These are phyloP conservation scores for Deroptyus accipitrinus DNA, from an alignment of 2,113 vertebrate genomes.

Conservation along the genomic window DNA sequence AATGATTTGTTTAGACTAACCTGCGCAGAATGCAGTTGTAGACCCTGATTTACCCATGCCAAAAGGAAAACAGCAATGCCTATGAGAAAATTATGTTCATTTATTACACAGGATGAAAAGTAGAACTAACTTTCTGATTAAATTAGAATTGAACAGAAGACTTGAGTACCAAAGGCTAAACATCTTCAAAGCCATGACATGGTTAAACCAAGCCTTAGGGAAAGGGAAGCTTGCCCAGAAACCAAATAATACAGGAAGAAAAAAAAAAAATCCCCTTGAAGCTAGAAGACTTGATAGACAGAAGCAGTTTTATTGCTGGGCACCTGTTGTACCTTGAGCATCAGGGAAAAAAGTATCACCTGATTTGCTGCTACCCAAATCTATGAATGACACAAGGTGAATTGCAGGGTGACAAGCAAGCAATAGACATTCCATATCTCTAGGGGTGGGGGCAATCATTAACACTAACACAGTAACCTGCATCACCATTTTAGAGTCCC, in stretches of 20 bases:
- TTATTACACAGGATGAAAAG: not conserved
- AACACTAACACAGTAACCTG: not conserved
- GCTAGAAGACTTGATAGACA: not conserved
- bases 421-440: not conserved
- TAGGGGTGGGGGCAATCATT: not conserved
- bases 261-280: not conserved
- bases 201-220: not conserved
- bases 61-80: not conserved
- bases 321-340: not conserved
- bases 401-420: not conserved
- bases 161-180: not conserved
- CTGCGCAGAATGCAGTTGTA: not conserved
- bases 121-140: not conserved
- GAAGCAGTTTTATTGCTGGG: not conserved
- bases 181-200: not conserved
- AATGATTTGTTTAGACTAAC: not conserved
- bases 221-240: not conserved
- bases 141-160: not conserved
- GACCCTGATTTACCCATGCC: not conserved
- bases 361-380: not conserved
- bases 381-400: not conserved
- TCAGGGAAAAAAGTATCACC: not conserved
- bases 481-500: not conserved
- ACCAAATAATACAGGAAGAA: not conserved
- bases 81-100: not conserved